Evolutionary conservation across 1,140 invertebrate species (phyloP).

Genomic region (Dendrolimus punctatus): DNA sequence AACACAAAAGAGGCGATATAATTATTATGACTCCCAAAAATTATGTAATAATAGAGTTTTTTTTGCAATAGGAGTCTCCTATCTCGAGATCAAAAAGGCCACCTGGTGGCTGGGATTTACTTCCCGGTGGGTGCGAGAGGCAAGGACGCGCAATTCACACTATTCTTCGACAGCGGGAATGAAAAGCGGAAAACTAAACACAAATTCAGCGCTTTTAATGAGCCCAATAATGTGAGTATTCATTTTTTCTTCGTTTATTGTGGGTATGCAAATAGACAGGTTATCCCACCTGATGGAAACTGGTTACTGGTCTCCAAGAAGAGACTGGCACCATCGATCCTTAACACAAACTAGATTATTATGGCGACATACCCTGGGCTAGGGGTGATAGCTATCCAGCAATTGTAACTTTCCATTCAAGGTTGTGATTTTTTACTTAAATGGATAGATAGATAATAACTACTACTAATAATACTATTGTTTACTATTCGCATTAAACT

Average conservation of each 20-base stretch:
- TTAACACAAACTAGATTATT: no score
- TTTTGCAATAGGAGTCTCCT: constrained; percentile 77
- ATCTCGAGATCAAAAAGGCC: constrained; percentile 84
- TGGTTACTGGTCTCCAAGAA: no score
- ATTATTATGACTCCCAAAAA: background rate
- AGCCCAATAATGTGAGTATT: constrained; percentile 41
- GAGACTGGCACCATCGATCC: no score
- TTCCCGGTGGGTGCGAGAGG: constrained; percentile 70
- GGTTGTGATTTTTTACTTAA: no score
- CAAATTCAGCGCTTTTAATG: constrained; percentile 49
- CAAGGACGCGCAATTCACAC: constrained; percentile 52
- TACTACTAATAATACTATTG: no score
- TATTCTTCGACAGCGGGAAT: constrained; percentile 45
- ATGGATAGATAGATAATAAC: no score
- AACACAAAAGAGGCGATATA: background rate
- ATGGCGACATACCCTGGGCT: no score
- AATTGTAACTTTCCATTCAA: no score
- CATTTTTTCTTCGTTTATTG: background rate
- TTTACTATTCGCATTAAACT: no score
- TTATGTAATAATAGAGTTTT: constrained; percentile 1
- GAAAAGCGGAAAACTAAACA: constrained; percentile 54
- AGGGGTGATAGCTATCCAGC: no score
- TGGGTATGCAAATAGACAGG: background rate
- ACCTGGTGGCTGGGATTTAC: constrained; percentile 87
- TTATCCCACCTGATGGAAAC: no score